Evolutionary conservation across 2,888 invertebrate species (phyloP).

Genomic region (Bugula neritina): DNA sequence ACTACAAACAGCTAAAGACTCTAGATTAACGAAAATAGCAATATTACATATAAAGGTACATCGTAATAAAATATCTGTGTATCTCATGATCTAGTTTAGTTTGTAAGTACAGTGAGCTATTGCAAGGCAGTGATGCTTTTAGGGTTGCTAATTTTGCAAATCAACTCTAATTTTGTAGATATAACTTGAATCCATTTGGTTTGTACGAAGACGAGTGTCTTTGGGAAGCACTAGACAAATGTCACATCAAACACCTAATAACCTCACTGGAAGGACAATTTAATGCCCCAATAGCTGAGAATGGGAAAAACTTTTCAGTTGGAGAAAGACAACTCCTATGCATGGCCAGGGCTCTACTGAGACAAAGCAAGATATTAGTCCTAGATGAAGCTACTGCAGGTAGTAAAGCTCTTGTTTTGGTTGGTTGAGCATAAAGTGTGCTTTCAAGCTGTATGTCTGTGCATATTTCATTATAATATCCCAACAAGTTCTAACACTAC

Average conservation of each 20-base stretch:
- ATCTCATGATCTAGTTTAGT: no score
- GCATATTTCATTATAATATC: no score
- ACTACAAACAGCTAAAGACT: no score
- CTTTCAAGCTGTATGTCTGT: background rate
- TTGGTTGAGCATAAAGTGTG: background rate
- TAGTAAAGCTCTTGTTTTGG: constrained; percentile 35
- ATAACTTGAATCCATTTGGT: constrained; percentile 52
- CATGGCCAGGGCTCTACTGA: constrained; percentile 28
- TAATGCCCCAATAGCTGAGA: constrained; percentile 56
- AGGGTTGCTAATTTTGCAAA: no score
- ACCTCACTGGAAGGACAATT: constrained; percentile 42
- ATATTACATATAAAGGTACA: no score
- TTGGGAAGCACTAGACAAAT: constrained; percentile 50
- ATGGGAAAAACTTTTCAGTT: constrained; percentile 43
- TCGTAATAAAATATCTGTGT: no score
- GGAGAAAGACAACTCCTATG: constrained; percentile 29
- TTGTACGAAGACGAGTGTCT: constrained; percentile 43
- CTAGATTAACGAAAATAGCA: no score
- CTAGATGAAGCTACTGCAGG: constrained; percentile 52
- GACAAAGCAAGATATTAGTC: constrained; percentile 45
- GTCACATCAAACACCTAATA: constrained; percentile 49
- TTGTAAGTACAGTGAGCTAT: no score
- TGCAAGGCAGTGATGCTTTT: no score
- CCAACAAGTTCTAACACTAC: no score
- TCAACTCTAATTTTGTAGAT: constrained; percentile 42